Base-by-base conservation (phyloP, 2,797 vertebrate species). In the Decapterus maruadsi region DNA sequence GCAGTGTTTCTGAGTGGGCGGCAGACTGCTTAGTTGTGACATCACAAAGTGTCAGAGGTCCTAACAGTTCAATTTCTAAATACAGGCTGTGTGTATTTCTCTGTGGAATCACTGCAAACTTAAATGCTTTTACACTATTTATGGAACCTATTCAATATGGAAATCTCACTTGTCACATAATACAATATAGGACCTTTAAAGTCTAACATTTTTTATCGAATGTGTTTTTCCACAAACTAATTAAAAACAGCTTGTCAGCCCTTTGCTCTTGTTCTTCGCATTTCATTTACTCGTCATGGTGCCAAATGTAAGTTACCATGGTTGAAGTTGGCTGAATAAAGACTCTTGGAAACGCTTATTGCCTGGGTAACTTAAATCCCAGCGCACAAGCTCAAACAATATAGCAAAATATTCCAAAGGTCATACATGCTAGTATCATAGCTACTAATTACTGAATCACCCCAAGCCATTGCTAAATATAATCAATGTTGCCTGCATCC, bases 381-480 rank as follows among this genome's bases (percentile, higher is more conserved):
- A 20, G 1, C 29, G 22, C 11, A 58, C 6, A 36, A 50, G 11
- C 48, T 60, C 16, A 61, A 65, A 76, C 42, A 67, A 75, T 56
- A 42, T 8, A 34, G 38, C 40, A 34, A 50, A 43, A 78, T 75
- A 78, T 75, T 51, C 53, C 40, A 83, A 85, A 88, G 78, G 75
- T 78, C 79, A 81, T 43, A 68, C 22, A 77, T 70, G 19, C 38
- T 36, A 31, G 26, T 64, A 72, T 68, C 60, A 81, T 51, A 70
- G 68, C 73, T 53, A 45, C 4, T 82, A 77, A 88, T 89, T 81
- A 67, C 63, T 59, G 29, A 69, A 68, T 48, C 54, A 61, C 68
- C 77, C 31, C 55, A 34, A 70, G 79, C 75, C 74, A 51, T 72
- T 45, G 36, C 81, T 82, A 77, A 87, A 75, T 74, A 80, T 73